Conservation (phyloP, 2,113 vertebrate species). For the Phrynocephalus versicolor region DNA sequence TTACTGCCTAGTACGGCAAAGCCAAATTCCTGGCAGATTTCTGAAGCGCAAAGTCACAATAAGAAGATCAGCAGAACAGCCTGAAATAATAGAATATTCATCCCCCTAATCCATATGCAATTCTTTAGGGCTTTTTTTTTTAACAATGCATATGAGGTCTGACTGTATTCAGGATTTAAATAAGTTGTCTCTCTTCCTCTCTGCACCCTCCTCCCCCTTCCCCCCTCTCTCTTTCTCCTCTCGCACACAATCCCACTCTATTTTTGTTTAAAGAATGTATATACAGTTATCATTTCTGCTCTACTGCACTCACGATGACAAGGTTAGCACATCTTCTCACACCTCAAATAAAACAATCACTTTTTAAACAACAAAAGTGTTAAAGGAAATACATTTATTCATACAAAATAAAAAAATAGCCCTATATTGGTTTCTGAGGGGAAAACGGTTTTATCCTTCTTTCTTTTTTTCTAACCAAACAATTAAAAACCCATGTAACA, state of each 20-base stretch:
- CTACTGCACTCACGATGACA: slow-evolving; percentile 72
- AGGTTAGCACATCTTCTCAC: slow-evolving; percentile 74
- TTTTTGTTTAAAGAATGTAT: slow-evolving; percentile 72
- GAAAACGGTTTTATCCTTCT: slow-evolving; percentile 30
- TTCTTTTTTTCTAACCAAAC: slow-evolving; percentile 48
- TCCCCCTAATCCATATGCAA: slow-evolving; percentile 99
- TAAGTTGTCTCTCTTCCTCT: slow-evolving; percentile 78
- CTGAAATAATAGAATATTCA: slow-evolving; percentile 99
- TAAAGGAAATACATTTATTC: slow-evolving; percentile 73
- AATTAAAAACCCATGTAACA: slow-evolving; percentile 48
- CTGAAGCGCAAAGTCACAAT: slow-evolving; percentile 86
- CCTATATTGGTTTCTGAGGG: neutral
- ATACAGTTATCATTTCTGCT: slow-evolving; percentile 81
- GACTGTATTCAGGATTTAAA: slow-evolving; percentile 85
- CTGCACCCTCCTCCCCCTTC: slow-evolving; percentile 1
- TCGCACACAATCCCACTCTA: slow-evolving; percentile 36
- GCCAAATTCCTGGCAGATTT: slow-evolving; percentile 87
- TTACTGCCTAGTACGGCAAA: slow-evolving; percentile 80
- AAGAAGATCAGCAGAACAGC: slow-evolving; percentile 94
- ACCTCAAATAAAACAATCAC: slow-evolving; percentile 76
- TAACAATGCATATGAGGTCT: slow-evolving; percentile 87
- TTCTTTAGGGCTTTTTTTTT: slow-evolving; percentile 91
- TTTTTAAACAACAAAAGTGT: slow-evolving; percentile 71
- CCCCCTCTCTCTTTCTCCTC: neutral
- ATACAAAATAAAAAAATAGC: slow-evolving; percentile 48